These are phyloP conservation scores for Geotrupes spiniger DNA, from an alignment of 2,888 invertebrate species.

Conservation along the genomic window DNA sequence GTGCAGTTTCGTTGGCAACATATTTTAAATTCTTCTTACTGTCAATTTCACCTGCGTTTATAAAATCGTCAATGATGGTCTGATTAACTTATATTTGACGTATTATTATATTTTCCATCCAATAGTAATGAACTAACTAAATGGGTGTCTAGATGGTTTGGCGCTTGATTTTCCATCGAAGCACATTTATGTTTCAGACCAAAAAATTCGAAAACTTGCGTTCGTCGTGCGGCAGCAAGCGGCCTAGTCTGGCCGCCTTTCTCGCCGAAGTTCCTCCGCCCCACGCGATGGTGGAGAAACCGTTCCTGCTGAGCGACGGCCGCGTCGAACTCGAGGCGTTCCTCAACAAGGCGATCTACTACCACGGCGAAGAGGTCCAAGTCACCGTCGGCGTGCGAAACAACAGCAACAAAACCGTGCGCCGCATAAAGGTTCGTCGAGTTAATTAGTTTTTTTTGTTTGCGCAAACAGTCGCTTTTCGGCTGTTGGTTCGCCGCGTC, in stretches of 20 bases:
- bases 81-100: too few species aligned
- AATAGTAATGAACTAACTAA: too few species aligned
- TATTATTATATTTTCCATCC: too few species aligned
- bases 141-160: too few species aligned
- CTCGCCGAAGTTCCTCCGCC: conserved; percentile 59
- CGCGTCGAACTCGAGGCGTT: conserved; percentile 75
- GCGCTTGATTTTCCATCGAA: too few species aligned
- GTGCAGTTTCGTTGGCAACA: too few species aligned
- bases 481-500: too few species aligned
- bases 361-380: conserved; percentile 76
- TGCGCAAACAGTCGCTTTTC: too few species aligned
- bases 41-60: too few species aligned
- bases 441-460: too few species aligned
- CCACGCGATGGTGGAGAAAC: conserved; percentile 71
- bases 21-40: too few species aligned
- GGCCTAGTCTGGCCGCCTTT: conserved; percentile 37
- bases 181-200: not conserved
- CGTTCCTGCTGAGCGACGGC: conserved; percentile 83
- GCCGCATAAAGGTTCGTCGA: conserved; percentile 75
- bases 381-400: conserved; percentile 75
- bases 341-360: conserved; percentile 78
- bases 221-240: conserved; percentile 40
- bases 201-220: conserved; percentile 6
- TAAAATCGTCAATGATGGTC: too few species aligned
- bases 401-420: conserved; percentile 79